A percentile compares a stretch with the other conserved stretches of the same genome.
Evolutionary conservation across 1,140 invertebrate genomes (phyloP).

Genomic region (Holotrichia oblita): DNA sequence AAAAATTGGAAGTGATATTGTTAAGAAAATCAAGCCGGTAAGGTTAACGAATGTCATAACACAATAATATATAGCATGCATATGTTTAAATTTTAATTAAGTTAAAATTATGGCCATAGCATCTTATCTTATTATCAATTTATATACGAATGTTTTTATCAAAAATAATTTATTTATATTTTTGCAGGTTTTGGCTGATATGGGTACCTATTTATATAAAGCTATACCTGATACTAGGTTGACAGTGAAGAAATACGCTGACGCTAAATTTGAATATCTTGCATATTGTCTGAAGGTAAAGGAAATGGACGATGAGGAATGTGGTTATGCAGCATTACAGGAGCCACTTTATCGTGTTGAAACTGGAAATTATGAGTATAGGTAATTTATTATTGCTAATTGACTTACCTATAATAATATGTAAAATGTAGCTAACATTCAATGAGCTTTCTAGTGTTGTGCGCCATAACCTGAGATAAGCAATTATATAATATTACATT

Average conservation of each 20-base stretch:
- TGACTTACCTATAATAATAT: not conserved
- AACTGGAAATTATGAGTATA: slow-evolving; percentile 99
- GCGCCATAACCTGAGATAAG: no score
- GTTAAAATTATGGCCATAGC: no score
- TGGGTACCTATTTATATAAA: slow-evolving; percentile 96
- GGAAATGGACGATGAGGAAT: slow-evolving; percentile 99
- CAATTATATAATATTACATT: no score
- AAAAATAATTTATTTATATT: not conserved
- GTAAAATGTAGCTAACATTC: no score
- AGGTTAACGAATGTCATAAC: slow-evolving; percentile 51
- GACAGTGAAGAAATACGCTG: slow-evolving; percentile 97
- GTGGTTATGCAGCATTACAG: slow-evolving; percentile 91
- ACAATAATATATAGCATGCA: no score
- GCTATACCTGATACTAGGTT: slow-evolving; percentile 97
- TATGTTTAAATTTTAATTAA: no score
- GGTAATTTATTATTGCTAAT: slow-evolving; percentile 65
- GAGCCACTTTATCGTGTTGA: slow-evolving; percentile 97
- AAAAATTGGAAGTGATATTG: slow-evolving; percentile 88
- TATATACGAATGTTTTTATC: no score
- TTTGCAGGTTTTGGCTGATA: slow-evolving; percentile 84
- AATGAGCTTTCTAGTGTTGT: no score
- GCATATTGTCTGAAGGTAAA: slow-evolving; percentile 98
- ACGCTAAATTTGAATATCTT: slow-evolving; percentile 98
- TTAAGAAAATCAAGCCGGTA: slow-evolving; percentile 92
- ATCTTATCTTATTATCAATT: no score